Evolutionary conservation across 2,113 vertebrate species (phyloP).

Genomic region (Aphyosemion australe): DNA sequence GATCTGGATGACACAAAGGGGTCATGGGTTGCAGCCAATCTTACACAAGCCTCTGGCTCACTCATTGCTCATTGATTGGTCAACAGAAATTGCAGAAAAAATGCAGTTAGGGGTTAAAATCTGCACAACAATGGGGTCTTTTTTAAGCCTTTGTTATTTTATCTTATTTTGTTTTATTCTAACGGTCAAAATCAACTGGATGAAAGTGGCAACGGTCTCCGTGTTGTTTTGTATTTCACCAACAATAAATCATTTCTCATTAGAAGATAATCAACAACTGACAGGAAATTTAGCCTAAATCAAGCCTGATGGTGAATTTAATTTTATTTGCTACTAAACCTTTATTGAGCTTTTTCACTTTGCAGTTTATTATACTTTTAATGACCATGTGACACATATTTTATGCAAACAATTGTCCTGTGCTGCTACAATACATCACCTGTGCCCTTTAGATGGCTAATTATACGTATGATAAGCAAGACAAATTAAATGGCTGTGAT

Average conservation of each 20-base stretch:
- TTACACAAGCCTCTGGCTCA: conserved; percentile 51
- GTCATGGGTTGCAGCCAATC: conserved; percentile 56
- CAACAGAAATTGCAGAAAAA: conserved; percentile 46
- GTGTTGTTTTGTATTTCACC: too few species aligned
- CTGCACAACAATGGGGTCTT: too few species aligned
- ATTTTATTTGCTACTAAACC: conserved; percentile 1
- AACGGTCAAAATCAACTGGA: too few species aligned
- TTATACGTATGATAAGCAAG: conserved; percentile 75
- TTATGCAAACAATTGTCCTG: conserved; percentile 69
- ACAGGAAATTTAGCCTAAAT: conserved; percentile 52
- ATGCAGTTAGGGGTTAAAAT: conserved; percentile 5
- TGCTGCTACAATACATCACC: conserved; percentile 68
- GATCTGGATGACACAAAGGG: conserved; percentile 58
- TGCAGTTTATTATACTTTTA: conserved; percentile 62
- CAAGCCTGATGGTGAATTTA: conserved; percentile 24
- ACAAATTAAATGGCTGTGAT: conserved; percentile 73
- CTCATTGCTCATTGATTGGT: conserved; percentile 74
- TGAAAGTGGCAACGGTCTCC: too few species aligned
- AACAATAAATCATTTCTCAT: conserved; percentile 55
- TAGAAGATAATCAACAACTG: conserved; percentile 59
- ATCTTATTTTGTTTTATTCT: not conserved
- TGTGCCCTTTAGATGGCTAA: conserved; percentile 67
- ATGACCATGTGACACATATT: conserved; percentile 63
- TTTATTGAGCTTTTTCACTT: conserved; percentile 42
- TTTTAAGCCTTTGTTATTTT: not conserved